Base-by-base conservation (phyloP, 2,888 invertebrate genomes). In the Torymus aiolomorphi region DNA sequence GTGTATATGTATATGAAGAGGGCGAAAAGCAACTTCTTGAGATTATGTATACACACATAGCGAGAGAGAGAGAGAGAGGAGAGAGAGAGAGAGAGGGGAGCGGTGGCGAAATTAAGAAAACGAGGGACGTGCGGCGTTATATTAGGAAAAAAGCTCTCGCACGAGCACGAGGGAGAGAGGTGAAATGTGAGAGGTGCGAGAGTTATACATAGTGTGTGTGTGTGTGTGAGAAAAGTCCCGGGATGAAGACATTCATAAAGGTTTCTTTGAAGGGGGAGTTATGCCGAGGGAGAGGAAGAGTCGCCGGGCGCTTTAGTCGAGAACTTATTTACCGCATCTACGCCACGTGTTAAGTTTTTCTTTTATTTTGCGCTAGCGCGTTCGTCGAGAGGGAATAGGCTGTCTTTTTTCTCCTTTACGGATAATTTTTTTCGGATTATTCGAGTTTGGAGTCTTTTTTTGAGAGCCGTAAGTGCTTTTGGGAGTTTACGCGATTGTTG, bases 21-120 rank as follows among this genome's bases (percentile, higher is more conserved):
- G 42, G 42, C 42, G 42, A 13, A 2, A 52, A 13, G n/a, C 14
- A 49, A 31, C 63, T 70, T 59, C 54, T 65, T 2, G 14, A n/a
- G 51, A 74, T 74, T 74, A 57, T 59, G 49, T 51, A 20, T 74
- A 18, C 31, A 20, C 65, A 18, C 31, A 51, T 51, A 61, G 16
- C 52, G 52, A 62, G 42, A 14, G 42, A 31, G 56, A 62, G 18
- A 42, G 62, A 20, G 42, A 71, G 57, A 54, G 51, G 52, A 61
- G n/a, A 24, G n/a, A n/a, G 52, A 62, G 42, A 14, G 42, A 31
- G 56, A 62, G 18, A 42, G 62, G 14, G 20, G 14, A 12, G 16
- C 12, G 24, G 54, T 10, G 14, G 18, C 42, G 52, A 72, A 62
- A 62, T 72, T 72, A 72, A 62, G 72, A 51, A 62, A 20, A 14